phyloP scores from a whole-genome alignment of 2,888 invertebrate species.

The Tipula helvola region DNA sequence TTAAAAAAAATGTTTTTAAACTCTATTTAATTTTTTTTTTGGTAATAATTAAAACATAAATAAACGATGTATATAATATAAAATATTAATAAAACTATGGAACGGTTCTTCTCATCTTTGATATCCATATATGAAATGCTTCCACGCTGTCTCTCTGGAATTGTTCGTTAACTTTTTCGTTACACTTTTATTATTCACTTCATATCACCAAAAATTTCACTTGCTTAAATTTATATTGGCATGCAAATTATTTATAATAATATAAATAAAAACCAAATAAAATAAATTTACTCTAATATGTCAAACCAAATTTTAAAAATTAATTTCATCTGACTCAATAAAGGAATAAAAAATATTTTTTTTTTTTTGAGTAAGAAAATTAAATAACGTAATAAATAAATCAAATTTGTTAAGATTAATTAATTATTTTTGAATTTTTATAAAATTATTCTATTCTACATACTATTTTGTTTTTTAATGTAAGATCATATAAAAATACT shows the following conservation, averaged over 20 bases:
- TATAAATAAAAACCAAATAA: background rate
- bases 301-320: background rate
- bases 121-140: background rate
- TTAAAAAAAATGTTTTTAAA: background rate
- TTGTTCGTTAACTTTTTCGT: background rate
- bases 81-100: background rate
- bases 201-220: background rate
- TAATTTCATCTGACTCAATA: background rate
- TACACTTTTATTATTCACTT: background rate
- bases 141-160: background rate
- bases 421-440: background rate
- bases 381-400: background rate
- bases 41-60: constrained; percentile 4
- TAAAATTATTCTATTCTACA: background rate
- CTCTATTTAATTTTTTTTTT: background rate
- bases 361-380: background rate
- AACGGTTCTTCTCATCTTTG: background rate
- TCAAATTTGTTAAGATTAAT: background rate
- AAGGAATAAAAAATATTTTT: background rate
- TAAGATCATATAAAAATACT: background rate
- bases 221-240: background rate
- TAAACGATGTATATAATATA: background rate
- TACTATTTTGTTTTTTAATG: background rate
- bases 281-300: background rate
- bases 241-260: background rate